These are phyloP conservation scores for Ceratina calcarata DNA, from an alignment of 1,140 invertebrate species.

Conservation along the genomic window DNA sequence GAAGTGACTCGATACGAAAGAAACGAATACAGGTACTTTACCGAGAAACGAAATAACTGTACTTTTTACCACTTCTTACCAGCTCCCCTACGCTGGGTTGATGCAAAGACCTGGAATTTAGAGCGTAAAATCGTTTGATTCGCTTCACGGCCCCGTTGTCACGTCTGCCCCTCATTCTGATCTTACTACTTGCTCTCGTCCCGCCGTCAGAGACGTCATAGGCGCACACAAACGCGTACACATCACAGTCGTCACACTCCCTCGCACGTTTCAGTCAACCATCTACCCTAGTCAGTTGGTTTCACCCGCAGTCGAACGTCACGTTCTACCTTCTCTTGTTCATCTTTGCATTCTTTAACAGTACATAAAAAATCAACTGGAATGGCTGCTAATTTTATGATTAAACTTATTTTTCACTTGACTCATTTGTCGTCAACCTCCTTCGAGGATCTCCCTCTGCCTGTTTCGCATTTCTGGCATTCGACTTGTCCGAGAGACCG, in stretches of 20 bases:
- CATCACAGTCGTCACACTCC: not conserved
- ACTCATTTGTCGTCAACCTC: too few relatives aligned
- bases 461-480: not conserved
- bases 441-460: too few relatives aligned
- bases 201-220: conserved; percentile 11
- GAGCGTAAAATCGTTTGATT: conserved; percentile 70
- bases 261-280: conserved; percentile 15
- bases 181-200: conserved; percentile 39
- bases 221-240: not conserved
- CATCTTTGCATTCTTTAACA: not conserved
- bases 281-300: not conserved
- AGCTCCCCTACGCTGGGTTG: conserved; percentile 38
- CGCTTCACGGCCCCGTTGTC: conserved; percentile 62
- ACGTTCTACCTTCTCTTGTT: not conserved
- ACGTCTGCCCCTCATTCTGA: conserved; percentile 52
- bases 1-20: conserved; percentile 12
- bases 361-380: not conserved
- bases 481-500: too few relatives aligned
- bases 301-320: conserved; percentile 35
- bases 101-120: conserved; percentile 64
- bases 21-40: conserved; percentile 24
- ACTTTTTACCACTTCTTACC: conserved; percentile 52
- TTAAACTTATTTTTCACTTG: not conserved
- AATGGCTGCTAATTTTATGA: not conserved
- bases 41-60: conserved; percentile 43